Evolutionary conservation across 2,113 vertebrate species (phyloP).

Genomic region (Alexandromys fortis): DNA sequence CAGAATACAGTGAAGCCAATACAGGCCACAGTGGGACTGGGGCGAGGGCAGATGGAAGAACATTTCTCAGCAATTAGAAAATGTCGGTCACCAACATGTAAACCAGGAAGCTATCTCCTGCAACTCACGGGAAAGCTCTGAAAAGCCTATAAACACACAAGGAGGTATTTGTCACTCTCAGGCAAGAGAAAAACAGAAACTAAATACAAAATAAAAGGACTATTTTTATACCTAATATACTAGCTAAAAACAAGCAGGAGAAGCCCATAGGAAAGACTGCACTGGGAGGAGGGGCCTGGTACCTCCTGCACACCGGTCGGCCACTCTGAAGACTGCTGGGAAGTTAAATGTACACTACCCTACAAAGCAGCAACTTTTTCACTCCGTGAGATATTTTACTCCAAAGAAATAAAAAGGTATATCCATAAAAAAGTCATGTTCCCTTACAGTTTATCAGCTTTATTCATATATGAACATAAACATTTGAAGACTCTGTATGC

Average conservation of each 20-base stretch:
- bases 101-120: not conserved
- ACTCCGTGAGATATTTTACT: not conserved
- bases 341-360: not conserved
- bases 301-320: not conserved
- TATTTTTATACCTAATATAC: not conserved
- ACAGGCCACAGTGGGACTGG: not conserved
- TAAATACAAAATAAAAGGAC: slow-evolving; percentile 21
- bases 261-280: not conserved
- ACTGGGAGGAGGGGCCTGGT: not conserved
- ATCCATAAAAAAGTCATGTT: not conserved
- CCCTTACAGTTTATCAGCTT: not conserved
- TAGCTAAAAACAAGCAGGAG: not conserved
- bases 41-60: not conserved
- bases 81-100: not conserved
- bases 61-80: not conserved
- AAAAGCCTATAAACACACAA: not conserved
- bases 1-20: not conserved
- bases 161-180: not conserved
- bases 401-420: slow-evolving; percentile 8
- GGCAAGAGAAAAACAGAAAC: not conserved
- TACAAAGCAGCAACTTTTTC: not conserved
- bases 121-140: not conserved
- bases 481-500: not conserved
- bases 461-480: not conserved
- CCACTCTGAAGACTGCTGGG: not conserved